A percentile compares a stretch with the other conserved stretches of the same genome.
These are phyloP conservation scores for Cepaea nemoralis DNA, from an alignment of 1,140 invertebrate species.

Conservation along the genomic window DNA sequence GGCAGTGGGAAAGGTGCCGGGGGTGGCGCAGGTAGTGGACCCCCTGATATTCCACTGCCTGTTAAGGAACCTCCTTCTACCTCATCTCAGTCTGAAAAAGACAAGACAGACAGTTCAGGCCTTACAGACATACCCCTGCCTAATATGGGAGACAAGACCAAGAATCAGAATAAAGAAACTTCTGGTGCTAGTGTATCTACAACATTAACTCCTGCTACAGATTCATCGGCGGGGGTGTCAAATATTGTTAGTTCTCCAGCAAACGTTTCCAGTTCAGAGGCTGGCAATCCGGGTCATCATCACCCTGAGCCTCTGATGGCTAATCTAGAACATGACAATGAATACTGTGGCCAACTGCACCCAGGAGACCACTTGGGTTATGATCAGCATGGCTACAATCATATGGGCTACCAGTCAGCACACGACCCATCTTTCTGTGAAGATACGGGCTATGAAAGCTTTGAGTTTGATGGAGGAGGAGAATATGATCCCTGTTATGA, in stretches of 20 bases:
- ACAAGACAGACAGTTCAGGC: constrained; percentile 30
- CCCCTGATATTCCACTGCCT: constrained; percentile 39
- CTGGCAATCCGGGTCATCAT: background rate
- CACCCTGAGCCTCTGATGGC: constrained; percentile 26
- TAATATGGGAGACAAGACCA: constrained; percentile 28
- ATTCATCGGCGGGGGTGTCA: background rate
- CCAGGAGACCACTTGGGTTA: constrained; percentile 17
- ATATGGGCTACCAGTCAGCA: constrained; percentile 26
- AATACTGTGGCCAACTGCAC: background rate
- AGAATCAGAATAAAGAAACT: background rate
- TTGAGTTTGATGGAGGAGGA: constrained; percentile 38
- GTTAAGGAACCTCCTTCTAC: constrained; percentile 32
- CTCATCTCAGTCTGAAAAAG: constrained; percentile 33
- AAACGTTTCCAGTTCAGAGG: constrained; percentile 11
- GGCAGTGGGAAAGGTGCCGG: constrained; percentile 2
- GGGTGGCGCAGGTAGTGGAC: background rate
- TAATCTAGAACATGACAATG: background rate
- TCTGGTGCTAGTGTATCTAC: constrained; percentile 10
- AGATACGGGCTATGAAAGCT: constrained; percentile 38
- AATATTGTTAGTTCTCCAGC: background rate
- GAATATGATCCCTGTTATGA: constrained; percentile 42
- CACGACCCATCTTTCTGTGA: constrained; percentile 40
- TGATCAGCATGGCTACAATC: constrained; percentile 21
- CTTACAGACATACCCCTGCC: constrained; percentile 46
- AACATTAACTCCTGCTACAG: constrained; percentile 11